Conservation (phyloP, 2,113 vertebrate species). For the Hemiscyllium ocellatum region DNA sequence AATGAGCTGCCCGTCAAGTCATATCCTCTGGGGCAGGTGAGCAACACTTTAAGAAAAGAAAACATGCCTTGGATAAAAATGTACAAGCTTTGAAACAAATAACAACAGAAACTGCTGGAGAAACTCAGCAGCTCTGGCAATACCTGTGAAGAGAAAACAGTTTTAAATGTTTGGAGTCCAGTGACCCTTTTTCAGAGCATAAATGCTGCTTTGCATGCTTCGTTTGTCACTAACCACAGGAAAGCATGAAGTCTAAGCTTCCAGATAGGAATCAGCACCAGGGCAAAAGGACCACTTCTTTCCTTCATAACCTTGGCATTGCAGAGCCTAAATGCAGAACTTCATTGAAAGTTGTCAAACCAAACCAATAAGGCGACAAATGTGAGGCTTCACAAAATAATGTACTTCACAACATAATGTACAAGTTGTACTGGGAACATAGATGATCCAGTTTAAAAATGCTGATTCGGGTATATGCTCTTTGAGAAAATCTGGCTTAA, state of each 20-base stretch:
- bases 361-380: not conserved
- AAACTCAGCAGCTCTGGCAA: too few species aligned
- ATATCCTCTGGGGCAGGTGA: too few species aligned
- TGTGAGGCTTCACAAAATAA: not conserved
- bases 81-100: too few species aligned
- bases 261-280: not conserved
- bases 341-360: not conserved
- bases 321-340: not conserved
- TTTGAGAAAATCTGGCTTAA: not conserved
- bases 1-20: too few species aligned
- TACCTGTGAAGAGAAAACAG: too few species aligned
- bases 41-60: too few species aligned
- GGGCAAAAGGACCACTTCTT: not conserved
- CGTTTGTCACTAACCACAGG: too few species aligned
- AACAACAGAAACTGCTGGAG: too few species aligned
- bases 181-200: too few species aligned
- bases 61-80: too few species aligned
- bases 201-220: too few species aligned
- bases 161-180: too few species aligned
- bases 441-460: not conserved
- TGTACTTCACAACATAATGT: not conserved
- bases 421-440: not conserved
- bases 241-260: not conserved
- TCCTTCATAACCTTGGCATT: not conserved
- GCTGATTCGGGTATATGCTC: not conserved